Percentiles rank a stretch among this genome's conserved stretches.
Conservation (phyloP, 1,140 invertebrate species). For the Matsumurasca onukii region DNA sequence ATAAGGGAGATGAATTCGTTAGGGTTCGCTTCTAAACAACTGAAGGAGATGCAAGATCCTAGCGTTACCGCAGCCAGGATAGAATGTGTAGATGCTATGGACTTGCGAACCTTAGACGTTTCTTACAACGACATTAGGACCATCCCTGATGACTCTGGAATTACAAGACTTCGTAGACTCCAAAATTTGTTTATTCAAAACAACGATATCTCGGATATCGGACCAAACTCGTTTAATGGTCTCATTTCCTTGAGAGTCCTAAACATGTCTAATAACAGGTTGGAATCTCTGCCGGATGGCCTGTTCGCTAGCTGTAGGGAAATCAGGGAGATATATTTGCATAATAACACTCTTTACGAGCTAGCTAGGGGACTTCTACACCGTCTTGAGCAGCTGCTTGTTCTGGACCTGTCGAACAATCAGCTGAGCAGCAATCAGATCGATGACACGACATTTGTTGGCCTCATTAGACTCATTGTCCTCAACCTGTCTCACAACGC, state of each 20-base stretch:
- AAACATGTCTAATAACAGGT: slow-evolving; percentile 80
- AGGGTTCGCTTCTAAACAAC: slow-evolving; percentile 58
- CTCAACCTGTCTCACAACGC: slow-evolving; percentile 84
- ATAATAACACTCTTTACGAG: slow-evolving; percentile 77
- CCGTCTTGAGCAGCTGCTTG: slow-evolving; percentile 76
- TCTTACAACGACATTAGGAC: slow-evolving; percentile 74
- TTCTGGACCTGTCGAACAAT: slow-evolving; percentile 86
- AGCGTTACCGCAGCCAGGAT: slow-evolving; percentile 42
- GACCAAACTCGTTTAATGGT: slow-evolving; percentile 71
- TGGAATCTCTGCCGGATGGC: slow-evolving; percentile 73
- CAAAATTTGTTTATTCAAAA: slow-evolving; percentile 76
- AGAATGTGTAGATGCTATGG: slow-evolving; percentile 53
- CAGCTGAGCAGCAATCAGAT: slow-evolving; percentile 78
- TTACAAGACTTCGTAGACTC: slow-evolving; percentile 69
- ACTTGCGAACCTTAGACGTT: slow-evolving; percentile 71
- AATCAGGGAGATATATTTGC: slow-evolving; percentile 78
- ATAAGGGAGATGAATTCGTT: slow-evolving; percentile 71
- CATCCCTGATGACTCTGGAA: slow-evolving; percentile 68
- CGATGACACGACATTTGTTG: slow-evolving; percentile 78
- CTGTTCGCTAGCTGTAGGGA: slow-evolving; percentile 75
- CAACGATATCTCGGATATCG: slow-evolving; percentile 80
- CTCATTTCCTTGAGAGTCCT: slow-evolving; percentile 72
- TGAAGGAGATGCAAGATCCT: slow-evolving; percentile 52
- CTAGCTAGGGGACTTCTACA: slow-evolving; percentile 80
- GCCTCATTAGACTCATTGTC: slow-evolving; percentile 78